Base-by-base conservation (phyloP, 2,113 vertebrate genomes). In the Phyllostomus discolor region DNA sequence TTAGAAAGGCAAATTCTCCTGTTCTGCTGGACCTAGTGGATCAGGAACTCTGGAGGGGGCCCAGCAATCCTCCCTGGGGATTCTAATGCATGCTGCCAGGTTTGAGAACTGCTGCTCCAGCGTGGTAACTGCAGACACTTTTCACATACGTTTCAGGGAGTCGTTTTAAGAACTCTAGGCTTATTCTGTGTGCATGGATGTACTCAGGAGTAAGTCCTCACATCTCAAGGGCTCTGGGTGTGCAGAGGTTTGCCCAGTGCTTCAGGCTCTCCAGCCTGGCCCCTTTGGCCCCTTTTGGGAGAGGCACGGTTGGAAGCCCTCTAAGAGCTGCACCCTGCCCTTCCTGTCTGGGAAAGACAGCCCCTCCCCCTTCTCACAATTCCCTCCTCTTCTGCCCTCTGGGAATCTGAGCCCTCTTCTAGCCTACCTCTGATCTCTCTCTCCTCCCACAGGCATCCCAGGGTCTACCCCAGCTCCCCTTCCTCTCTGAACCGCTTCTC, bases 91-190 rank as follows among this genome's bases (percentile, higher is more conserved):
- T 4, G 35, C 38, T 12, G 69, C 11, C n/a, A 20, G 26, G 35
- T 50, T 22, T 50, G 50, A 38, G 52, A 33, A 11, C 38, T 31
- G 4, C 38, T 33, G 24, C 33, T 26, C 8, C 26, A 7, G 31
- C 75, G 14, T 10, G 12, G n/a, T 31, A 54, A 59, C 17, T 41
- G 15, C 66, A 46, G 52, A 35, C 0, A 5, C 5, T 72, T 72
- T 72, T n/a, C 3, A 12, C 43, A 15, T 4, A 4, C 1, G 0
- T 46, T 31, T 28, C 46, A 19, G 7, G 1, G 57, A 54, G 31
- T 14, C 14, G 5, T 26, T 1, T 14, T 9, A 43, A 66, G 76
- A 62, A 41, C 73, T 17, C 50, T 43, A 10, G 35, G 31, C 6
- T 43, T 10, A 24, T 4, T 67, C 81, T n/a, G 48, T 2, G 46